Percentiles rank a stretch among this genome's conserved stretches.
Conservation (phyloP, 2,888 invertebrate species). For the Xylophagus ater region DNA sequence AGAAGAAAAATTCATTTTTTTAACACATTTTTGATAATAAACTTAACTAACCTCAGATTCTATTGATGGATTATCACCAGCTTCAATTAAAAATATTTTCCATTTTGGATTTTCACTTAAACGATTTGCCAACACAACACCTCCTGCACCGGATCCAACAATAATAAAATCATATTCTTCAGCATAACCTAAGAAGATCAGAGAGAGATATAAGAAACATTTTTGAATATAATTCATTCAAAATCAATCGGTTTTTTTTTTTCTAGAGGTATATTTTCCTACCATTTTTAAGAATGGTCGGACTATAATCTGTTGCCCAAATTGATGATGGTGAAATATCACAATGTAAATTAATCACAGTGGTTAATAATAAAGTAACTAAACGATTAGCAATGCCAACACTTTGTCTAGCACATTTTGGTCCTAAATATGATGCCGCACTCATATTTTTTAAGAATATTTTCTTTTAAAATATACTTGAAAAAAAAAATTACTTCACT, state of each 20-base stretch:
- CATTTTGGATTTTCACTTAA: slow-evolving; percentile 64
- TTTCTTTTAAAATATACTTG: too few relatives aligned
- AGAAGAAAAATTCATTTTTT: too few relatives aligned
- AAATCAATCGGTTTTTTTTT: too few relatives aligned
- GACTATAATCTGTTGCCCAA: slow-evolving; percentile 22
- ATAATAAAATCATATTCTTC: slow-evolving; percentile 47
- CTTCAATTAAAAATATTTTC: slow-evolving; percentile 68
- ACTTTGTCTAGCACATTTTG: slow-evolving; percentile 23
- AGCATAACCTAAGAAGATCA: too few relatives aligned
- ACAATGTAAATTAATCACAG: slow-evolving; percentile 5
- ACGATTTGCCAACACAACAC: slow-evolving; percentile 50
- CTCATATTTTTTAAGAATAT: too few relatives aligned
- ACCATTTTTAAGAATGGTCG: slow-evolving; percentile 11
- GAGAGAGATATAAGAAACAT: too few relatives aligned
- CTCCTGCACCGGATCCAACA: slow-evolving; percentile 51
- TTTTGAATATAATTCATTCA: too few relatives aligned
- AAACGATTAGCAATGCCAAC: slow-evolving; percentile 33
- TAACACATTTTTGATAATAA: background rate
- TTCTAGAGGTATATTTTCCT: too few relatives aligned
- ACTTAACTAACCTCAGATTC: slow-evolving; percentile 38
- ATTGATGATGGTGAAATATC: slow-evolving; percentile 4
- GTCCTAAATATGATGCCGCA: too few relatives aligned
- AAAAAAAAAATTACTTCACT: too few relatives aligned
- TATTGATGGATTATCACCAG: slow-evolving; percentile 56
- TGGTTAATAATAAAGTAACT: slow-evolving; percentile 46